A percentile compares a stretch with the other conserved stretches of the same genome.
Conservation (phyloP, 2,888 invertebrate species). For the Fragum fragum region DNA sequence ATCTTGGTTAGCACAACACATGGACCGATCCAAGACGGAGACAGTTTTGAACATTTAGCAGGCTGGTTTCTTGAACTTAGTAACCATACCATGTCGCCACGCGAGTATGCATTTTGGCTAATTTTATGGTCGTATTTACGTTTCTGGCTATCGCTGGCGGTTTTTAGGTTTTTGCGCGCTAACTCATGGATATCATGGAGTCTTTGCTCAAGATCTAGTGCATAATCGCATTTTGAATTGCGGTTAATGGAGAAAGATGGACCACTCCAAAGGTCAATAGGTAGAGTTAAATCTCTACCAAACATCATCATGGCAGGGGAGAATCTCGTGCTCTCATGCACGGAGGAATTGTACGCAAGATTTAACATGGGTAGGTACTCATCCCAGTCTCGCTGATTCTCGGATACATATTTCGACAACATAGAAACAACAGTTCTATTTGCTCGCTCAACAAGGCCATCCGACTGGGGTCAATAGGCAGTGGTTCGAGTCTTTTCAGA, state of each 20-base stretch:
- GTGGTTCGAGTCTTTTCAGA: constrained; percentile 48
- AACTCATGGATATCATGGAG: constrained; percentile 1
- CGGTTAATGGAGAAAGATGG: neutral
- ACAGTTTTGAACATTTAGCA: constrained; percentile 12
- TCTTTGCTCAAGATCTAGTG: neutral
- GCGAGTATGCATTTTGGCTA: neutral
- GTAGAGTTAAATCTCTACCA: no score
- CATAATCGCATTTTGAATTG: no score
- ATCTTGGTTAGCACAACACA: neutral
- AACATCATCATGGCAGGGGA: neutral
- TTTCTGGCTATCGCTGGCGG: neutral
- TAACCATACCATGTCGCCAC: constrained; percentile 11
- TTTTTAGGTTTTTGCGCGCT: neutral
- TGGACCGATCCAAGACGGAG: neutral
- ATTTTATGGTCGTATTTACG: neutral
- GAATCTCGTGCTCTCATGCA: neutral
- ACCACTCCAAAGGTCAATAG: constrained; percentile 7
- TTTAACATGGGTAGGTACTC: constrained; percentile 38
- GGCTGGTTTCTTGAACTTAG: neutral
- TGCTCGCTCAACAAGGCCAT: no score
- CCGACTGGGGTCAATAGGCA: no score
- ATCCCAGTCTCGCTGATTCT: constrained; percentile 60
- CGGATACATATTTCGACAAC: constrained; percentile 34
- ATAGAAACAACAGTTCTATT: constrained; percentile 32
- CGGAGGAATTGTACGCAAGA: no score